Evolutionary conservation across 2,888 invertebrate species (phyloP), one percentile per base, ranked within the genome.

Genomic region (Yponomeuta cagnagella): DNA sequence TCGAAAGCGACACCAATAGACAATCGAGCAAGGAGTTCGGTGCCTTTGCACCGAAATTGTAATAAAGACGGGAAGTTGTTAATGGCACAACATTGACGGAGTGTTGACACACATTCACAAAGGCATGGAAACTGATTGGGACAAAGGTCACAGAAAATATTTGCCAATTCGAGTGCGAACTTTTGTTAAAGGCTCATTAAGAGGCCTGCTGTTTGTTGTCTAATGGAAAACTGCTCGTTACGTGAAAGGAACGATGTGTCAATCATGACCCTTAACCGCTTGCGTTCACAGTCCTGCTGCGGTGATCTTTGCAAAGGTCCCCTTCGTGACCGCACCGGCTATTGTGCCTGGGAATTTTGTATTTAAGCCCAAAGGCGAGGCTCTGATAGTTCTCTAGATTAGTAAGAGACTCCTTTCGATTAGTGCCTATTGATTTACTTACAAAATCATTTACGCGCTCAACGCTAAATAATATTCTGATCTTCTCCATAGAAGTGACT

Each of bases 281-380:
- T 58, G 52, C 52, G 15, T 58, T 58, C 52, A 58, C 52, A 58
- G 52, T 58, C 52, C 52, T 58, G 52, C 52, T 58, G 52, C 52
- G 63, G 23, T 71, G 71, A 68, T 69, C 68, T 71, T 71, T 68
- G 43, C 63, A 71, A 71, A 71, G 71, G 71, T 71, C 52, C 58
- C 70, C 48, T 63, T 71, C 71, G 71, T 71, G 71, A 71, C 69
- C 68, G 58, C 23, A 31, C 58, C 15, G 52, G 10, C 68, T 30
- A 52, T 48, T 69, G 67, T 43, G 67, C 67, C 30, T 64, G 64
- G 31, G 31, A 64, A 64, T 64, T 31, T 31, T 30, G 64, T 30
- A 30, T 67, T 33, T 12, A 31, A 33, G 65, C 31, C 65, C 65
- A 65, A 65, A 65, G 65, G 65, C 30, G 65, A 33, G 65, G 65